Percentiles rank a stretch among this genome's conserved stretches.
phyloP scores from a whole-genome alignment of 1,140 invertebrate genomes.

The Laodelphax striatellus region DNA sequence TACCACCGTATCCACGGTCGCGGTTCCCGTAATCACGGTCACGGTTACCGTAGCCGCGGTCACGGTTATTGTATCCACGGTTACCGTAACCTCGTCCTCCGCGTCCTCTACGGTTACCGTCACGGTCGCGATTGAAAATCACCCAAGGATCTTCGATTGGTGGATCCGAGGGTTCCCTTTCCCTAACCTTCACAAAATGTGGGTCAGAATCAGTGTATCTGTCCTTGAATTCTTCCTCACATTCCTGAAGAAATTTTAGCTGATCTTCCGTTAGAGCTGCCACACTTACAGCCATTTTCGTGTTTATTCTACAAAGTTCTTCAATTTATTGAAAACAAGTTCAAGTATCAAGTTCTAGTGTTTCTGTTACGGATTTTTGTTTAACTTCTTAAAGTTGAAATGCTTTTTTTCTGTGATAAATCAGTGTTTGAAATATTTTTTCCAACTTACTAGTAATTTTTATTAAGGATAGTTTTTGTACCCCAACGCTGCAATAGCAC shows the following conservation, averaged over 20 bases:
- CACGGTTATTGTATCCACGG: neutral
- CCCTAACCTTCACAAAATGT: constrained; percentile 35
- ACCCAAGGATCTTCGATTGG: constrained; percentile 41
- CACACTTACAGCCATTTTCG: constrained; percentile 21
- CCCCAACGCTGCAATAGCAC: too few species aligned
- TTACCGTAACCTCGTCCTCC: constrained; percentile 19
- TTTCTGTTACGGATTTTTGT: too few species aligned
- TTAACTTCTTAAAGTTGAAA: too few species aligned
- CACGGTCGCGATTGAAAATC: too few species aligned
- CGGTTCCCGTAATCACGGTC: neutral
- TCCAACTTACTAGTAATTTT: too few species aligned
- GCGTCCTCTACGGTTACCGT: neutral
- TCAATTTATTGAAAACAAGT: too few species aligned
- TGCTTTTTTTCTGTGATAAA: too few species aligned
- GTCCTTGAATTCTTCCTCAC: constrained; percentile 38
- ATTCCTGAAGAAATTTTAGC: constrained; percentile 35
- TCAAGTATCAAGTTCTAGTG: too few species aligned
- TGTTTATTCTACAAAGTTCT: neutral
- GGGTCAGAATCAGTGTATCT: constrained; percentile 40
- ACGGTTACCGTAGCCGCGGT: neutral
- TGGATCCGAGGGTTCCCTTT: constrained; percentile 28
- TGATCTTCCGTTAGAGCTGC: constrained; percentile 30
- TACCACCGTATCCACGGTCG: neutral
- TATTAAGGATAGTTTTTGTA: too few species aligned
- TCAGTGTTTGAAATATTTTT: too few species aligned